Percentiles rank a stretch among this genome's conserved stretches.
Conservation (phyloP, 2,888 invertebrate genomes). For the Poecilobothrus nobilitatus region DNA sequence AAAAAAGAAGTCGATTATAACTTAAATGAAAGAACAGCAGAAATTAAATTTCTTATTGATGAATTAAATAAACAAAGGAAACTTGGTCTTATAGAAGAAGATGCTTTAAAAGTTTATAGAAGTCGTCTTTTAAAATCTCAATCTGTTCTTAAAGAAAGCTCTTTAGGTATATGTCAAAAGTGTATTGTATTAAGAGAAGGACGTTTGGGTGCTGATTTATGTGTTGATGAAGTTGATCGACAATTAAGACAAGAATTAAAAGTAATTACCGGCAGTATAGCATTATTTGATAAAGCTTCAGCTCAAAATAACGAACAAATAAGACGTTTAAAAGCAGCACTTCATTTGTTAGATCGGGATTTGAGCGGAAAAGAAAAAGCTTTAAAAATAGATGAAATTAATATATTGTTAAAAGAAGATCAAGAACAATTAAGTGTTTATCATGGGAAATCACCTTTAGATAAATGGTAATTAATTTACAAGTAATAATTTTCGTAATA, state of each 20-base stretch:
- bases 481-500: neutral
- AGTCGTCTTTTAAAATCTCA: conserved; percentile 67
- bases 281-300: conserved; percentile 57
- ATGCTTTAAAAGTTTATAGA: conserved; percentile 65
- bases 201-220: conserved; percentile 48
- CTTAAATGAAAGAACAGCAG: conserved; percentile 70
- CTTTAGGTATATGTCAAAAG: conserved; percentile 59
- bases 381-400: conserved; percentile 64
- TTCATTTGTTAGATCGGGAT: conserved; percentile 76
- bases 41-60: conserved; percentile 69
- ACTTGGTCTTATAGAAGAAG: conserved; percentile 67
- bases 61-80: conserved; percentile 70
- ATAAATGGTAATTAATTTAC: conserved; percentile 53
- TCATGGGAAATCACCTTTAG: conserved; percentile 55
- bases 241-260: conserved; percentile 72
- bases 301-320: conserved; percentile 78
- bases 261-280: conserved; percentile 58
- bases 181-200: conserved; percentile 62
- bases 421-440: conserved; percentile 62
- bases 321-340: conserved; percentile 67
- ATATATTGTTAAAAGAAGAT: conserved; percentile 60
- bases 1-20: conserved; percentile 69
- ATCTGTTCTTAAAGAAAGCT: conserved; percentile 57
- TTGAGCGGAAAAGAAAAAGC: conserved; percentile 74
- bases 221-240: conserved; percentile 74